Conservation (phyloP, 2,797 vertebrate genomes). For the Hydrocynus forskahlii region DNA sequence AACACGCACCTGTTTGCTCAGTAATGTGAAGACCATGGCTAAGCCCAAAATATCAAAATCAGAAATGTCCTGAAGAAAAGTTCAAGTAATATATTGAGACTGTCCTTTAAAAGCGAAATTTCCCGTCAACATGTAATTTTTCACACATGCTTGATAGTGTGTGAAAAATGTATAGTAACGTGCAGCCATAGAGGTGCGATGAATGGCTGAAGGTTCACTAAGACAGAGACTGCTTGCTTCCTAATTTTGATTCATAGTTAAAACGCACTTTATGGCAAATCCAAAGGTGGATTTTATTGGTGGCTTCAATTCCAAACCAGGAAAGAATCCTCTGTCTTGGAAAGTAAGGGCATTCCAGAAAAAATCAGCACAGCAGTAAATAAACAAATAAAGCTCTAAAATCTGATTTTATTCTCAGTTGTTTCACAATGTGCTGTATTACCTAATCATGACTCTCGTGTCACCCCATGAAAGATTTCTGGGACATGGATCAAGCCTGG, state of each 20-base stretch:
- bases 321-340: not conserved
- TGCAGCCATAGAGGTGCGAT: too few species aligned
- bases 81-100: too few species aligned
- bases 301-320: not conserved
- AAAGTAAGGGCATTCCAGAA: not conserved
- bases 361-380: not conserved
- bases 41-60: not conserved
- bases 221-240: not conserved
- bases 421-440: not conserved
- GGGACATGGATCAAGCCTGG: too few species aligned
- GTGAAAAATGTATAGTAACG: not conserved
- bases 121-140: not conserved
- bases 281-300: not conserved
- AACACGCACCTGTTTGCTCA: not conserved
- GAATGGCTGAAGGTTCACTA: not conserved
- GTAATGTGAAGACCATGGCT: not conserved
- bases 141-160: not conserved
- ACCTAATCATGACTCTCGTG: not conserved
- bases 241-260: not conserved
- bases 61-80: not conserved
- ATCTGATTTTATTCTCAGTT: too few species aligned
- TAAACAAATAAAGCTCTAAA: too few species aligned
- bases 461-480: not conserved
- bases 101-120: not conserved
- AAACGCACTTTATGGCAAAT: not conserved